Conservation (phyloP, 2,797 vertebrate genomes). For the Coendou prehensilis region DNA sequence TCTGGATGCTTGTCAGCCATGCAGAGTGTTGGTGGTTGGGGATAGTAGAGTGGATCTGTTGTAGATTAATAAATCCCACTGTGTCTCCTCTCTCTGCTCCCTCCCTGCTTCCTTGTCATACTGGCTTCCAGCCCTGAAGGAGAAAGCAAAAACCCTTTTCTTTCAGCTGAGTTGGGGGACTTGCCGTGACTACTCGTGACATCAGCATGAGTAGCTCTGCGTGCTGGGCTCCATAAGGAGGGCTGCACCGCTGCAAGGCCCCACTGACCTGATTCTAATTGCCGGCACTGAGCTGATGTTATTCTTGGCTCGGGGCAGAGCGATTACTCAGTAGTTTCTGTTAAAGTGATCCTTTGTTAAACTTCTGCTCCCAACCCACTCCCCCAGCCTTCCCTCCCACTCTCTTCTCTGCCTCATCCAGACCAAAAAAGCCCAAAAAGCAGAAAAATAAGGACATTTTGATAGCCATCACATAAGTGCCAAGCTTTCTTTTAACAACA, state of each 20-base stretch:
- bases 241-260: conserved; percentile 79
- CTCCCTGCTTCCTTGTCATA: conserved; percentile 48
- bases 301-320: conserved; percentile 90
- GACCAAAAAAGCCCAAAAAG: conserved; percentile 83
- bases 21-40: background rate
- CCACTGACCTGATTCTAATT: conserved; percentile 90
- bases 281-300: conserved; percentile 93
- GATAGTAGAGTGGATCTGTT: background rate
- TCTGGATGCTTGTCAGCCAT: background rate
- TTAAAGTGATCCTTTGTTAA: conserved; percentile 93
- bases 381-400: conserved; percentile 78
- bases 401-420: conserved; percentile 82
- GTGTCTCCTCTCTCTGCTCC: conserved; percentile 47
- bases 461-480: conserved; percentile 73
- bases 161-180: conserved; percentile 82
- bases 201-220: conserved; percentile 86
- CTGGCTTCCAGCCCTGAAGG: conserved; percentile 18
- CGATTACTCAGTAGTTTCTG: conserved; percentile 92
- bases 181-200: conserved; percentile 83
- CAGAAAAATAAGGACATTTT: conserved; percentile 83
- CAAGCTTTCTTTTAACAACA: conserved; percentile 79
- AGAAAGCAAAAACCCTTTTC: conserved; percentile 64
- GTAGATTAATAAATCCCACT: background rate
- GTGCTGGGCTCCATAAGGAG: conserved; percentile 78
- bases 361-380: conserved; percentile 86